Base-by-base conservation (phyloP, 2,888 invertebrate species). In the Adineta ricciae region DNA sequence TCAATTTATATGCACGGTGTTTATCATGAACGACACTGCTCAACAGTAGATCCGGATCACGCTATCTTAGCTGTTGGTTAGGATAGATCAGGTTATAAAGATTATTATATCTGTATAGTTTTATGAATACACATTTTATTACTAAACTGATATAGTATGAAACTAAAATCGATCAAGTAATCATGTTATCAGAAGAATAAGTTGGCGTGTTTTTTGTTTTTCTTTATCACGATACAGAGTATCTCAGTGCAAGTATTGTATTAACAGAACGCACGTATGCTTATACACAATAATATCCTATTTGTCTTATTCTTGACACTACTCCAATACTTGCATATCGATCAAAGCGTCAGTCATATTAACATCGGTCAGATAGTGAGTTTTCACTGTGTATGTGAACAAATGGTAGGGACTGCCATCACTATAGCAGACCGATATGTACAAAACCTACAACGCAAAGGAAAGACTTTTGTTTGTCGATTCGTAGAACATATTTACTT, bases 31-130 rank as follows among this genome's bases (percentile, higher is more conserved):
- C 83, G 83, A 19, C 52, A 78, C 11, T 87, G 87, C 85, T 78
- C 50, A 36, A 52, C 82, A 16, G 84, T 50, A 38, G 52, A 86
- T 1, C 24, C 21, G 4, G 83, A 86, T 72, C 87, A 87, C 72
- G 87, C 86, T 56, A 83, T 87, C n/a, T 84, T 87, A 11, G 84
- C 87, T 27, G 86, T 86, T n/a, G 87, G 87, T n/a, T 87, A 87
- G 85, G 87, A 86, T 19, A 86, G 85, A 50, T 54, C 86, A 49
- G 86, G 86, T 7, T 27, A 19, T 16, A 84, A 86, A 83, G 84
- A 87, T 50, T 87, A 86, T 84, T 87, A 86, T 82, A 86, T 87
- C 78, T 86, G 86, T 36, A 87, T 87, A 86, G 87, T 87, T 82
- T 56, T 41, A 84, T 95, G 94, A n/a, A n/a, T n/a, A n/a, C n/a